Evolutionary conservation across 2,113 vertebrate genomes (phyloP), one percentile per base, ranked within the genome.

Genomic region (Opisthocomus hoazin): DNA sequence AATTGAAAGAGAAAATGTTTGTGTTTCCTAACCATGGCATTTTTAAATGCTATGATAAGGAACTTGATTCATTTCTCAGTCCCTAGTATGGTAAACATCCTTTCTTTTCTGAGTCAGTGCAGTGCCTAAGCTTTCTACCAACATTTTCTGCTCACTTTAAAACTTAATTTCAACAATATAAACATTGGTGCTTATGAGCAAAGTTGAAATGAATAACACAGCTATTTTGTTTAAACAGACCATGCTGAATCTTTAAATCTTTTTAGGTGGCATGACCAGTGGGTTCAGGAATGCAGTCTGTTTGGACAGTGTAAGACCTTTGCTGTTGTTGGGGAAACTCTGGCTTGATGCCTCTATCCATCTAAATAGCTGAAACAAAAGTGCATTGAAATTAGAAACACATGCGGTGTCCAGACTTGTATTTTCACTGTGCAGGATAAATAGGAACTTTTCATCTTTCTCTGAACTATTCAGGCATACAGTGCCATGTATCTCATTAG

Each of bases 241-340:
- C 60, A 18, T 5, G 79, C 87, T 70, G 95, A 89, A 89, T 91
- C 86, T 89, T 96, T 93, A 93, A 96, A 79, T 57, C 58, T 91
- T 96, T 96, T 95, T 80, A 95, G 80, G 90, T 95, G 96, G 90
- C 94, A 92, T 94, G 95, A 97, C 66, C 94, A 94, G 75, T 32
- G 83, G 82, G 77, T 66, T 97, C 70, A 95, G 94, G 95, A 96
- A 97, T 90, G 91, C 48, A 9, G 20, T 91, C 94, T 96, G 93
- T 97, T 98, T 98, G 96, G 96, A 97, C 95, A 97, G 95, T 94
- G 9, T 54, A 87, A 97, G 96, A 97, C 97, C 93, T 97, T 96
- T 95, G 95, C 89, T 97, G 97, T 90, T 97, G 60, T 86, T 95
- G 97, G 96, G 95, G 94, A 91, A 98, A 97, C 95, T 95, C 97